Evolutionary conservation across 1,140 invertebrate species (phyloP).

Genomic region (Dermatophagoides farinae): DNA sequence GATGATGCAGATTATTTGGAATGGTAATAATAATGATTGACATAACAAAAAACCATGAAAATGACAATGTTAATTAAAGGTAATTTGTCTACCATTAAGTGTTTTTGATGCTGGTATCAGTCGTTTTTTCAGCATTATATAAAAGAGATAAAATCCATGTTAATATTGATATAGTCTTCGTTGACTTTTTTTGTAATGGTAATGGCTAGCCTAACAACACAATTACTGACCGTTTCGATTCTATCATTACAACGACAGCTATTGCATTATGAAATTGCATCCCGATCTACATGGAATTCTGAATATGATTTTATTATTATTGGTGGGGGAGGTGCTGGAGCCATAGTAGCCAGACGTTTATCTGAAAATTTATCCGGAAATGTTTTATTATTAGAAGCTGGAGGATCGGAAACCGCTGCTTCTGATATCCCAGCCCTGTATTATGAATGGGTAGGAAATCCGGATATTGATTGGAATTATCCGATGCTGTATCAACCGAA

Average conservation of each 20-base stretch:
- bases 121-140: too few species aligned
- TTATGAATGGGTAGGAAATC: constrained; percentile 23
- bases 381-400: constrained; percentile 47
- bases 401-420: constrained; percentile 25
- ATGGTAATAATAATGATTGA: too few species aligned
- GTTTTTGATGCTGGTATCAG: too few species aligned
- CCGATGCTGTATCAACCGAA: constrained; percentile 1
- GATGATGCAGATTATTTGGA: too few species aligned
- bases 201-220: not conserved
- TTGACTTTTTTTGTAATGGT: not conserved
- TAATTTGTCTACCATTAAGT: too few species aligned
- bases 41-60: too few species aligned
- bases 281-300: constrained; percentile 2
- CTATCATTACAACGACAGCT: constrained; percentile 6
- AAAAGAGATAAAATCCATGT: too few species aligned
- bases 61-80: too few species aligned
- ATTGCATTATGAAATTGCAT: not conserved
- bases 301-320: constrained; percentile 16
- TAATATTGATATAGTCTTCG: too few species aligned
- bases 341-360: constrained; percentile 10
- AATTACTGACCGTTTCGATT: constrained; percentile 5
- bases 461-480: constrained; percentile 24
- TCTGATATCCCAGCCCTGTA: constrained; percentile 10
- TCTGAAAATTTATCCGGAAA: constrained; percentile 33
- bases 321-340: constrained; percentile 16